Base-by-base conservation (phyloP, 2,113 vertebrate genomes). In the Bufo gargarizans region DNA sequence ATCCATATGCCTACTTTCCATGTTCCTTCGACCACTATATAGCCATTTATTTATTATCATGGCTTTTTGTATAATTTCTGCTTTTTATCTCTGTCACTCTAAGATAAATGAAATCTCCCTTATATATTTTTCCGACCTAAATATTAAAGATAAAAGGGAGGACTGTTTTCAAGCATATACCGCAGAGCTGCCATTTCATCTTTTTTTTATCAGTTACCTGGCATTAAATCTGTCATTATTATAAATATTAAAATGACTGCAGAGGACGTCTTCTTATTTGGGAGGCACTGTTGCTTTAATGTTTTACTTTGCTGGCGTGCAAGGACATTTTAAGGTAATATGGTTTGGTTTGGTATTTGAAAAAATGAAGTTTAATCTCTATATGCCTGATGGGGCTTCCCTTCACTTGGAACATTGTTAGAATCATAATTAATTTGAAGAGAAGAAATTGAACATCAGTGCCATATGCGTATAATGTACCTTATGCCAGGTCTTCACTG, bases 341-440 rank as follows among this genome's bases (percentile, higher is more conserved):
- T 89, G 87, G 87, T 84, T 89, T 84, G 87, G 82, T 89, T 89
- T 89, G 87, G 87, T 89, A 89, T 89, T 89, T 89, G 87, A 89
- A 89, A 89, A 89, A 89, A 89, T 89, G 82, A 89, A 89, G 87
- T 89, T 89, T 89, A 89, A 89, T 89, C 87, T 89, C 87, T 89
- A 89, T 89, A 89, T 89, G 87, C 87, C 87, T 89, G 87, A 89
- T 89, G 87, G 87, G 87, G 87, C 87, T 89, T 89, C 81, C 87
- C 87, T 89, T 89, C 87, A 89, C 81, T 84, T 89, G 87, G 87
- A 89, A 89, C 87, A 89, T 89, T 89, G 87, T 89, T 89, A 89
- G 87, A 89, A 89, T 89, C 74, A 84, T 89, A 89, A 89, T 89
- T 89, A 89, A 89, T 89, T 84, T 78, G 87, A 89, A 80, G 69